phyloP scores from a whole-genome alignment of 2,888 invertebrate genomes.

The Elaeidobius kamerunicus region DNA sequence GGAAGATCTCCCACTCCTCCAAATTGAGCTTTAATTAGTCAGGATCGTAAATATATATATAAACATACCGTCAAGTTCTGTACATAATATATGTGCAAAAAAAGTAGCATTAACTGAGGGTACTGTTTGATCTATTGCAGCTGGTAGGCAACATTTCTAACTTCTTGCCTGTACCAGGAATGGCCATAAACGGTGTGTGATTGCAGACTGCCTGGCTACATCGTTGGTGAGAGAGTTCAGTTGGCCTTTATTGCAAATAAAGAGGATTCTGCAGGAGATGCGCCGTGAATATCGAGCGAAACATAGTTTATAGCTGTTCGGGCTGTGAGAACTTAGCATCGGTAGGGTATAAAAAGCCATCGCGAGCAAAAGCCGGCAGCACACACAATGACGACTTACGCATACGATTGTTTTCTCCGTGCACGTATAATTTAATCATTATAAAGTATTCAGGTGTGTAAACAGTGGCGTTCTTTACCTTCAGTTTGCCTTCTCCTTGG shows the following conservation, averaged over 20 bases:
- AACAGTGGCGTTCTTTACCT: slow-evolving; percentile 18
- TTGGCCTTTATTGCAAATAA: slow-evolving; percentile 47
- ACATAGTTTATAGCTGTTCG: slow-evolving; percentile 46
- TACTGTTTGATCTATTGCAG: slow-evolving; percentile 38
- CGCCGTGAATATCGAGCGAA: slow-evolving; percentile 47
- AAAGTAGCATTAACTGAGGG: slow-evolving; percentile 5
- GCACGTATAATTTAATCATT: slow-evolving; percentile 29
- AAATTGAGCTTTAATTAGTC: too few relatives aligned
- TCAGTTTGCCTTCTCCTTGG: too few relatives aligned
- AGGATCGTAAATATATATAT: too few relatives aligned
- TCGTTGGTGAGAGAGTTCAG: slow-evolving; percentile 47
- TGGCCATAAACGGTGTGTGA: slow-evolving; percentile 45
- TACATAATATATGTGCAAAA: too few relatives aligned
- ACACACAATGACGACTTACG: slow-evolving; percentile 30
- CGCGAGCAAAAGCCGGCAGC: slow-evolving; percentile 23
- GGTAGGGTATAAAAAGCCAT: slow-evolving; percentile 38
- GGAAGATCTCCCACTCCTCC: too few relatives aligned
- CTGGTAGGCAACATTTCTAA: slow-evolving; percentile 40
- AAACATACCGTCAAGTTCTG: too few relatives aligned
- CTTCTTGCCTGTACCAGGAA: slow-evolving; percentile 40
- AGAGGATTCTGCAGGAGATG: slow-evolving; percentile 48
- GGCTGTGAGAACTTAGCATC: slow-evolving; percentile 47
- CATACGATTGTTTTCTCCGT: slow-evolving; percentile 28
- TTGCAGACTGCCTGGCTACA: slow-evolving; percentile 48
- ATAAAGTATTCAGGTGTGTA: slow-evolving; percentile 26